Evolutionary conservation across 2,888 invertebrate species (phyloP), one percentile per base, ranked within the genome.

Genomic region (Brachyptera putata): DNA sequence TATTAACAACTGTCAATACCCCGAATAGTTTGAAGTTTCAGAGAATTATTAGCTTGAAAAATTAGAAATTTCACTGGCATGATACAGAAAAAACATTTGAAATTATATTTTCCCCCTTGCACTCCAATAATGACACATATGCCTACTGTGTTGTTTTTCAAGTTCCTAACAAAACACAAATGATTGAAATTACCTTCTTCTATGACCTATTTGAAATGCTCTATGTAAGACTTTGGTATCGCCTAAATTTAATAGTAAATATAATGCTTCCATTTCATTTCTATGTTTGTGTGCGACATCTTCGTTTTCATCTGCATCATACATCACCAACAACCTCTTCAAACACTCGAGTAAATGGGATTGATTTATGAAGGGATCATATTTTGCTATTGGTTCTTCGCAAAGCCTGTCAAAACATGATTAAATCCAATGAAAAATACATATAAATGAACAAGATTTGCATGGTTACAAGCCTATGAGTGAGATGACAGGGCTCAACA

Each of bases 271-370:
- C 71, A 88, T 81, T 62, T 85, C 74, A 69, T 57, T 64, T 65
- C 64, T 60, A 67, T 66, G 67, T 61, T 63, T 67, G 64, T 22
- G 16, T 36, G 24, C 18, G 58, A 65, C 62, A 9, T 56, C 41
- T 37, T 49, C 57, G 18, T 65, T 63, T 41, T 77, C 75, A 39
- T 73, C 71, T 25, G 73, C 71, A 69, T 85, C 83, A 69, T 83
- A 85, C 39, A 83, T 75, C 55, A 74, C 74, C 0, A 89, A 73
- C 58, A 85, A 77, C 69, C 81, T 79, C 69, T 86, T 86, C 3
- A 90, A 73, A 70, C 89, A 88, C 74, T 91, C 89, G 62, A 83
- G 75, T 55, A 88, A 73, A 70, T 89, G 85, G 63, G 82, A 83
- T 63, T 77, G 78, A 68, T 91, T 90, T 3, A 91, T 79, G 50